Percentiles rank a stretch among this genome's conserved stretches.
Conservation (phyloP, 2,113 vertebrate species). For the Phalacrocorax pelagicus region DNA sequence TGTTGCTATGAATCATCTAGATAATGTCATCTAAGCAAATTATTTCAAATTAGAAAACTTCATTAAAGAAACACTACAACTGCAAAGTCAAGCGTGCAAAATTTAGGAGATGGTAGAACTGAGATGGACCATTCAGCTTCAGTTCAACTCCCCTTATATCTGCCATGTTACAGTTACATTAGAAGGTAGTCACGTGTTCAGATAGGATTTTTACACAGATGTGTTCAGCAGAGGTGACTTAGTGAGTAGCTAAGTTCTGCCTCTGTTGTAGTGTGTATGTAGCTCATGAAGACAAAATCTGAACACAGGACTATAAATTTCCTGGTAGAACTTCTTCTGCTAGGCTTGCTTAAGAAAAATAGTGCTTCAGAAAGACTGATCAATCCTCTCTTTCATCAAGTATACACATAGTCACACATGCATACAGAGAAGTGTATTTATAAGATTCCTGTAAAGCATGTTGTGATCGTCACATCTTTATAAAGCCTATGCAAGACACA, state of each 20-base stretch:
- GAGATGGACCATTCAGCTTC: background rate
- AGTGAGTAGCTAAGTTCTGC: background rate
- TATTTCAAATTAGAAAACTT: background rate
- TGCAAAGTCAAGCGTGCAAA: background rate
- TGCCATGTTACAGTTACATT: background rate
- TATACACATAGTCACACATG: background rate
- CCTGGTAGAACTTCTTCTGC: background rate
- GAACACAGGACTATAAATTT: background rate
- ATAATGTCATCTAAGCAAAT: background rate
- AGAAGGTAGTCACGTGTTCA: background rate
- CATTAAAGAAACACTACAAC: background rate
- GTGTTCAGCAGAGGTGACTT: background rate
- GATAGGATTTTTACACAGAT: background rate
- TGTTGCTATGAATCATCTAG: background rate
- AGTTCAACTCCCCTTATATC: background rate
- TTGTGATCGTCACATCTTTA: background rate
- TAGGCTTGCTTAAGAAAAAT: background rate
- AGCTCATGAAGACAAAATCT: background rate
- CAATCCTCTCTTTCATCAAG: accelerated
- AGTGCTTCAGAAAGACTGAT: background rate
- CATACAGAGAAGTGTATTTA: background rate
- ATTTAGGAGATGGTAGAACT: background rate
- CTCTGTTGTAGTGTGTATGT: background rate
- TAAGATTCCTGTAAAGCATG: background rate
- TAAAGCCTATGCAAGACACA: background rate